phyloP scores from a whole-genome alignment of 1,140 invertebrate species.

The Hydropsyche tenuis region DNA sequence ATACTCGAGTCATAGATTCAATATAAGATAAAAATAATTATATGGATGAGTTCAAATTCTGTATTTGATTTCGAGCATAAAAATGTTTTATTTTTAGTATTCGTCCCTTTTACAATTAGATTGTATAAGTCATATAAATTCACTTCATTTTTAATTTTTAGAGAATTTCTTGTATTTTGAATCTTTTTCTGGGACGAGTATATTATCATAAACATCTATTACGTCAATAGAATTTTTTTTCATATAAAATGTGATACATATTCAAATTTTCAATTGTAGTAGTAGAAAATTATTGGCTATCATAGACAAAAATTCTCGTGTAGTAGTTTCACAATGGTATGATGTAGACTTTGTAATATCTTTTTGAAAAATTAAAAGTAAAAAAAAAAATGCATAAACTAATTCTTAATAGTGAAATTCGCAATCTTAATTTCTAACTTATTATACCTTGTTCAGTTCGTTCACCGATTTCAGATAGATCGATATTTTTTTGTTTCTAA shows the following conservation, averaged over 20 bases:
- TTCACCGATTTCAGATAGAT: not conserved
- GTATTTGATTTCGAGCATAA: no score
- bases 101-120: no score
- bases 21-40: not conserved
- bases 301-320: constrained; percentile 30
- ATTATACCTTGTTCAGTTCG: not conserved
- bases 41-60: not conserved
- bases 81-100: no score
- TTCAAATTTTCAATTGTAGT: constrained; percentile 37
- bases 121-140: no score
- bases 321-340: constrained; percentile 31
- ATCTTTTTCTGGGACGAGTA: no score
- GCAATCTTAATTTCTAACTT: not conserved
- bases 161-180: no score
- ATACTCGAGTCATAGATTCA: not conserved
- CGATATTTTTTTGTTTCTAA: constrained; percentile 6
- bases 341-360: constrained; percentile 8
- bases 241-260: constrained; percentile 34
- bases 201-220: no score
- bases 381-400: constrained; percentile 3
- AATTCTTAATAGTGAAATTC: not conserved
- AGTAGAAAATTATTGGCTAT: constrained; percentile 34
- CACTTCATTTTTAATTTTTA: no score
- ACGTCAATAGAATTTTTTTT: not conserved
- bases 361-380: constrained; percentile 20